Evolutionary conservation across 2,888 invertebrate genomes (phyloP).

Genomic region (Cosmorhoe ocellata): DNA sequence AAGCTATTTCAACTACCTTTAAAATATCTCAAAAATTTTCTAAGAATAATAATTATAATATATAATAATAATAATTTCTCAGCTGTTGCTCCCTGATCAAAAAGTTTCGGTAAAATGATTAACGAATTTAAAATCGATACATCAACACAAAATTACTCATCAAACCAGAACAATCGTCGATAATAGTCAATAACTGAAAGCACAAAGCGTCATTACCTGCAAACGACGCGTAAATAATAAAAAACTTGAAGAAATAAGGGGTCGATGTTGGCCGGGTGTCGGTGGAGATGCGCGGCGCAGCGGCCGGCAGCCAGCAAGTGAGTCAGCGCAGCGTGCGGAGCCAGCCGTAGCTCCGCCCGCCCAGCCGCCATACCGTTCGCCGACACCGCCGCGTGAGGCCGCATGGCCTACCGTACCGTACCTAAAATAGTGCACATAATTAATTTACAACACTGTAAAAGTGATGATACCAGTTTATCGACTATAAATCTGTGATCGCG

Average conservation of each 20-base stretch:
- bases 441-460: constrained; percentile 78
- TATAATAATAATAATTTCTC: no score
- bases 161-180: constrained; percentile 22
- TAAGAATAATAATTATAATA: no score
- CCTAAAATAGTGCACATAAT: constrained; percentile 65
- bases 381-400: constrained; percentile 68
- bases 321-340: constrained; percentile 39
- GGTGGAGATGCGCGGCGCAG: constrained; percentile 56
- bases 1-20: no score
- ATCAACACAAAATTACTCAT: constrained; percentile 27
- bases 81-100: background rate
- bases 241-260: constrained; percentile 41
- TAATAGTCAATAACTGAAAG: constrained; percentile 21
- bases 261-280: constrained; percentile 45
- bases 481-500: constrained; percentile 79
- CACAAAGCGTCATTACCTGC: constrained; percentile 35
- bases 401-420: constrained; percentile 54
- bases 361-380: constrained; percentile 59
- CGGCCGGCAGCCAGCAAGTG: no score
- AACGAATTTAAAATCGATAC: background rate
- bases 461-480: constrained; percentile 81
- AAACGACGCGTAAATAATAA: constrained; percentile 30
- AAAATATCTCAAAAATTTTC: no score
- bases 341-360: constrained; percentile 63
- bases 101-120: background rate